Conservation (phyloP, 2,797 vertebrate species). For the Betta splendens region DNA sequence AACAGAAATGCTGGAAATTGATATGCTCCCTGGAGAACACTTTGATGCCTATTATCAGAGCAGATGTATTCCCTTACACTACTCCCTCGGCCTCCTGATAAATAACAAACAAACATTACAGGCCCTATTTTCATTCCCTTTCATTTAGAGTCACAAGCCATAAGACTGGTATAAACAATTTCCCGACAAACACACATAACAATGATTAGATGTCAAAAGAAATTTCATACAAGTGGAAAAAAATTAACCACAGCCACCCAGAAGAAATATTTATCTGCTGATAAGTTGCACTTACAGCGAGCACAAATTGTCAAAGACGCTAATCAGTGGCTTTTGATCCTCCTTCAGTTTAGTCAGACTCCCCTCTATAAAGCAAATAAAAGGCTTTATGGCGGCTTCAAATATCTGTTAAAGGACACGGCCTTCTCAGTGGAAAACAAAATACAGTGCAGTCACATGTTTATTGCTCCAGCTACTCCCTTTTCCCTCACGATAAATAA, state of each 20-base stretch:
- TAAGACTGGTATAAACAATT: conserved; percentile 31
- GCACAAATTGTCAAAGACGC: conserved; percentile 55
- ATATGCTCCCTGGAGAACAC: conserved; percentile 58
- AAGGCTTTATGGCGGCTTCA: conserved; percentile 86
- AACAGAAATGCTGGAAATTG: conserved; percentile 44
- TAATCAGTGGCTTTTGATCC: conserved; percentile 69
- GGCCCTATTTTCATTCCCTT: conserved; percentile 42
- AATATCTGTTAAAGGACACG: conserved; percentile 90
- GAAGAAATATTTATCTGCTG: conserved; percentile 63
- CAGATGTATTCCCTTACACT: conserved; percentile 52
- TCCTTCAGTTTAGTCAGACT: conserved; percentile 82
- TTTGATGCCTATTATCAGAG: conserved; percentile 50
- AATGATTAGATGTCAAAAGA: conserved; percentile 69
- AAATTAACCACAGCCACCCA: conserved; percentile 37
- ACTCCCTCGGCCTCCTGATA: conserved; percentile 53
- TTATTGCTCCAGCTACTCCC: conserved; percentile 95
- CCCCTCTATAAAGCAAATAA: conserved; percentile 81
- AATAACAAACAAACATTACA: conserved; percentile 63
- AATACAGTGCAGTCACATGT: conserved; percentile 93
- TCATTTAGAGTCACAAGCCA: conserved; percentile 29
- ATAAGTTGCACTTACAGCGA: conserved; percentile 59
- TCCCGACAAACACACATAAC: conserved; percentile 48
- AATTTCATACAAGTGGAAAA: conserved; percentile 37
- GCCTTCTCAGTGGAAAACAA: conserved; percentile 95
- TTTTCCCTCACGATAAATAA: conserved; percentile 98